Evolutionary conservation across 2,797 vertebrate species (phyloP).

Genomic region (Tenualosa thibaudeaui): DNA sequence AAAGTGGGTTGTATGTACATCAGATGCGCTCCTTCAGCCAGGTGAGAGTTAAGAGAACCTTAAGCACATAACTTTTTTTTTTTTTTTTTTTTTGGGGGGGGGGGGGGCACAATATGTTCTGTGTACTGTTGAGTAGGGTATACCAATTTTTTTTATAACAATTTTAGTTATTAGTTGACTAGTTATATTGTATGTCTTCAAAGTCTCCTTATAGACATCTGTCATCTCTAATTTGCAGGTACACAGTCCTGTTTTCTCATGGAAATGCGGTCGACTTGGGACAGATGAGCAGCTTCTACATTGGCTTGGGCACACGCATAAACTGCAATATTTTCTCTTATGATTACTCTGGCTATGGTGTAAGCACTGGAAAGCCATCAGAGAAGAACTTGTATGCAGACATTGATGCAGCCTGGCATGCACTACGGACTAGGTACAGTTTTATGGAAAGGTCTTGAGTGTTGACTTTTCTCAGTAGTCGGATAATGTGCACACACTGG

Average conservation of each 20-base stretch:
- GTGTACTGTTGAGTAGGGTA: too few species aligned
- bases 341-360: conserved; percentile 96
- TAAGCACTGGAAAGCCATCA: conserved; percentile 90
- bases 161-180: too few species aligned
- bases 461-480: background rate
- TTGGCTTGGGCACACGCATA: conserved; percentile 93
- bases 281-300: conserved; percentile 99
- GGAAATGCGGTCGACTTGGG: conserved; percentile 96
- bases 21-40: conserved; percentile 89
- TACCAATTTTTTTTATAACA: too few species aligned
- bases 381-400: conserved; percentile 97
- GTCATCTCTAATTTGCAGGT: conserved; percentile 69
- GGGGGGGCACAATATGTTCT: too few species aligned
- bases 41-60: conserved; percentile 72
- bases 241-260: conserved; percentile 94
- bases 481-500: too few species aligned
- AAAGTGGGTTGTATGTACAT: conserved; percentile 94
- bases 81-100: too few species aligned
- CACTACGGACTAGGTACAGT: conserved; percentile 86
- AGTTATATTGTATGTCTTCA: background rate
- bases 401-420: conserved; percentile 96
- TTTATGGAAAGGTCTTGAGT: background rate
- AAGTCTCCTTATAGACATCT: background rate
- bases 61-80: too few species aligned
- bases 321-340: conserved; percentile 99